Base-by-base conservation (phyloP, 2,888 invertebrate species). In the Ernsta delagoae region DNA sequence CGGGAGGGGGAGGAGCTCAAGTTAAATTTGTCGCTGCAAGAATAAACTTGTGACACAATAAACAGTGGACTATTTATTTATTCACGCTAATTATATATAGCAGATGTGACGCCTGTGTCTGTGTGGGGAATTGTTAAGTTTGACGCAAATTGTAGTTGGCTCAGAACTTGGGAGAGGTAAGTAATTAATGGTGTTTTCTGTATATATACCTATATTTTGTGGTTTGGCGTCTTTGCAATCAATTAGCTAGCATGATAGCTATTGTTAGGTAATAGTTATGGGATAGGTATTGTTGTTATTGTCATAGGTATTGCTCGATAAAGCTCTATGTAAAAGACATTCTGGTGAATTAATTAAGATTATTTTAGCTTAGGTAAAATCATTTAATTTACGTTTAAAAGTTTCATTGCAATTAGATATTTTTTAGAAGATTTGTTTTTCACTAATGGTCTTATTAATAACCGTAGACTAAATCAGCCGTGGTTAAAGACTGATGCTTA, bases 11-110 rank as follows among this genome's bases (percentile, higher is more conserved):
- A 75, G 73, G 0, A 74, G 83, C 31, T 80, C 82, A 39, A 0
- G 1, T 12, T 75, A 75, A 43, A 73, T 4, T 81, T 81, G 89
- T 56, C 5, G 63, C 3, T 7, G 62, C n/a, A 76, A 79, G 79
- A 84, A 84, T 85, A 84, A 79, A 74, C 75, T 74, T 88, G 90
- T 87, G 90, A 88, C 90, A 90, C 89, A 90, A 90, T 89, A 88
- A 88, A 89, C 87, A 84, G 75, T 75, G 80, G 75, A 76, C 75
- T 86, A 84, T 90, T 89, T 90, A 88, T 90, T 89, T 90, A 88
- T 86, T 86, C 86, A 84, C 82, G 77, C 74, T 86, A 86, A 86
- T 86, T 85, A 85, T 85, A 86, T 78, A 86, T 84, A 82, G 83
- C 89, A 91, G 90, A 91, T 90, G 90, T 88, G 87, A 80, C 77